These are phyloP conservation scores for Agrochola macilenta DNA, from an alignment of 2,888 invertebrate genomes.

Conservation along the genomic window DNA sequence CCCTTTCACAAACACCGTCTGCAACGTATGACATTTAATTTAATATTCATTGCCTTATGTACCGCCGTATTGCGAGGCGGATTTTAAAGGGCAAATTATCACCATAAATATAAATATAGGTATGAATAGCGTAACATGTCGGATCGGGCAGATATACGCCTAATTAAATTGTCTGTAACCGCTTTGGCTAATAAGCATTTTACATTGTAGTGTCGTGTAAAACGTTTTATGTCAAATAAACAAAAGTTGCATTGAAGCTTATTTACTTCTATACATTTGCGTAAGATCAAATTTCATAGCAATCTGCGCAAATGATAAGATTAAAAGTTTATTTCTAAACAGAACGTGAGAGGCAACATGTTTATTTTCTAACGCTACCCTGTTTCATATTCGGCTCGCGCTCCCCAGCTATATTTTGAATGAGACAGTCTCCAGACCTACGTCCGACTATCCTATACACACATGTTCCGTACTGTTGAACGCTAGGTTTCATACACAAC, in stretches of 20 bases:
- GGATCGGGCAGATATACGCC: conserved; percentile 21
- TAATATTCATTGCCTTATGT: conserved; percentile 74
- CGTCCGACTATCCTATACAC: conserved; percentile 76
- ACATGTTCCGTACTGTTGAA: conserved; percentile 72
- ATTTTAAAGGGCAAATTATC: conserved; percentile 74
- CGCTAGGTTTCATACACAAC: conserved; percentile 57
- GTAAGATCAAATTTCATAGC: conserved; percentile 33
- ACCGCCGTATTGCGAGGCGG: conserved; percentile 63
- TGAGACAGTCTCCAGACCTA: conserved; percentile 84
- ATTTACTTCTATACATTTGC: conserved; percentile 10
- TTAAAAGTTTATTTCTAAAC: conserved; percentile 40
- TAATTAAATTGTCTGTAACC: conserved; percentile 39
- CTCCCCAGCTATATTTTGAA: conserved; percentile 83
- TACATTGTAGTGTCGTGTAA: conserved; percentile 53
- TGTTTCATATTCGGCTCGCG: conserved; percentile 83
- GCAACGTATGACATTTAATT: conserved; percentile 77
- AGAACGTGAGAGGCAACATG: conserved; percentile 23
- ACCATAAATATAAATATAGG: conserved; percentile 49
- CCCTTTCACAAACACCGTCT: conserved; percentile 76
- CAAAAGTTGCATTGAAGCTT: conserved; percentile 21
- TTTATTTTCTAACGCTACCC: conserved; percentile 81
- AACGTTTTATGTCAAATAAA: conserved; percentile 38
- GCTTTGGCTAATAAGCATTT: conserved; percentile 47
- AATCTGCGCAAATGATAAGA: conserved; percentile 29
- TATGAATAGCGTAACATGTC: conserved; percentile 37